Percentiles rank a stretch among this genome's conserved stretches.
Conservation (phyloP, 2,113 vertebrate genomes). For the Nibea coibor region DNA sequence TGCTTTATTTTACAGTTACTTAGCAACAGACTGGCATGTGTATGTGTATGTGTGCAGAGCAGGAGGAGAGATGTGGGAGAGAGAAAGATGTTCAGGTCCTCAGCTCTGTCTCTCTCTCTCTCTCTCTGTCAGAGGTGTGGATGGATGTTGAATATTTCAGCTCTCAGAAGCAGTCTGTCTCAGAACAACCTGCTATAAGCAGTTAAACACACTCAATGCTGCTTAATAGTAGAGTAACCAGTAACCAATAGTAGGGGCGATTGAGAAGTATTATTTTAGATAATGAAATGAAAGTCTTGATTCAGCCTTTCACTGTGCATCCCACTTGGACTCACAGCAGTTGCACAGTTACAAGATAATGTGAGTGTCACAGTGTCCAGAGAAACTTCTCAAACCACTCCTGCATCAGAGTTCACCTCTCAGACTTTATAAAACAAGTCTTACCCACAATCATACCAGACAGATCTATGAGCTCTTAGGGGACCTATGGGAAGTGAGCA, state of each 20-base stretch:
- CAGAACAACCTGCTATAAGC: background rate
- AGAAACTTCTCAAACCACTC: background rate
- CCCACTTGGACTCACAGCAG: background rate
- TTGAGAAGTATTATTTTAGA: background rate
- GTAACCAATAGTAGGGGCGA: no score
- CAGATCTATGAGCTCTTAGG: no score
- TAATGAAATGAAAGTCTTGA: background rate
- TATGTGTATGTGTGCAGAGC: slow-evolving; percentile 50
- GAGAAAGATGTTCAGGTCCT: slow-evolving; percentile 71
- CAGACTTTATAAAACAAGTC: background rate
- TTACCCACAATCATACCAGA: background rate
- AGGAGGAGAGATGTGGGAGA: slow-evolving; percentile 61
- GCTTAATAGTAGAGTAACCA: background rate
- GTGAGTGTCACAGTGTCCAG: background rate
- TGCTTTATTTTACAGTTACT: slow-evolving; percentile 85
- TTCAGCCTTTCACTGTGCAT: background rate
- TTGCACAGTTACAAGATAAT: background rate
- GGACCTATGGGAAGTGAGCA: background rate
- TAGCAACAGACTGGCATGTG: slow-evolving; percentile 80
- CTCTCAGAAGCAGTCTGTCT: slow-evolving; percentile 44
- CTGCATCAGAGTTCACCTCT: background rate
- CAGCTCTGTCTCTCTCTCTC: slow-evolving; percentile 11
- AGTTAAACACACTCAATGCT: background rate
- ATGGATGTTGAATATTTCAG: slow-evolving; percentile 75
- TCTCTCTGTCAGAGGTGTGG: slow-evolving; percentile 55